Base-by-base conservation (phyloP, 2,888 invertebrate species). In the Microctonus brassicae region DNA sequence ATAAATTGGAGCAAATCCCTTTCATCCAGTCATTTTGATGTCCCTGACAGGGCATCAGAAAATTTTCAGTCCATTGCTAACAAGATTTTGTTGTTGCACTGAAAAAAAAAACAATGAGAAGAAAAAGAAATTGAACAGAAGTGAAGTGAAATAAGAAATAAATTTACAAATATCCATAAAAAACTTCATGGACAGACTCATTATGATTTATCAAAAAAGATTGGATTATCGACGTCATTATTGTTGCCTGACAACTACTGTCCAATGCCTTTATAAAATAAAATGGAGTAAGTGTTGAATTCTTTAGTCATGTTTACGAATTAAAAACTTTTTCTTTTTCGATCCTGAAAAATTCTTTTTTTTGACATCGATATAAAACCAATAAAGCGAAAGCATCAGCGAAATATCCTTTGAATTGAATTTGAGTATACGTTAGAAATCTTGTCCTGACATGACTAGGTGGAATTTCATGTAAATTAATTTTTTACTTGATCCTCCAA, bases 321-420 rank as follows among this genome's bases (percentile, higher is more conserved):
- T 39, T n/a, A 5, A 3, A 29, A 29, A 29, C 7, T 7, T 2
- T 39, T 0, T 39, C n/a, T 4, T n/a, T n/a, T 39, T 13, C n/a
- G 5, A n/a, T 39, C 39, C n/a, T 39, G 7, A 26, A 17, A 11
- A 26, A 26, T 20, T 24, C 22, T n/a, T 24, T 17, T 33, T 17
- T 33, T 0, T 20, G 20, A 6, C 29, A 2, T 7, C n/a, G 20
- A 29, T 33, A 7, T 22, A 24, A 42, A 39, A 39, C n/a, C n/a
- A n/a, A 13, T n/a, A 22, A 33, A 20, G 67, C 60, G 67, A 67
- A 67, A 67, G 67, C 47, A 60, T 60, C 33, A 13, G 55, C 24
- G 55, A 13, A 24, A 57, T 34, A 53, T 69, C 33, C 61, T 52
- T 34, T 36, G 39, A 36, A 66, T 57, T 57, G 13, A 34, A 36